Evolutionary conservation across 1,140 invertebrate species (phyloP), one percentile per base, ranked within the genome.

Genomic region (Pogonomyrmex californicus): DNA sequence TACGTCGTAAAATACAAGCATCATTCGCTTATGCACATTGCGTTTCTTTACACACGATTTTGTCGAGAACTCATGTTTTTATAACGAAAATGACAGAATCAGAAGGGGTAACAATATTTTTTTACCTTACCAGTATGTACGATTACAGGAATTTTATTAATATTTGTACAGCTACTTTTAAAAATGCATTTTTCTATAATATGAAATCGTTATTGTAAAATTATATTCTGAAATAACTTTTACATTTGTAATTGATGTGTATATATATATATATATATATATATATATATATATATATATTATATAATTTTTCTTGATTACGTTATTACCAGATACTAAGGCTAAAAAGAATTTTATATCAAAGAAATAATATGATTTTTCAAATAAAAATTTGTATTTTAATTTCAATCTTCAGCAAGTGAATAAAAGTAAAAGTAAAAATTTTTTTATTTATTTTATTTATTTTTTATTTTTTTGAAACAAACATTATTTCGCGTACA

Each of bases 1-100:
- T 33, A 30, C 6, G 10, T n/a, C 30, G 65, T 66, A 33, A 81
- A 81, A 81, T 66, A 66, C 47, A 54, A 56, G 23, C 17, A 68
- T 54, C 33, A 38, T 65, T 66, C 12, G 14, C 12, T 79, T 66
- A 47, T 47, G 54, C 9, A 4, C n/a, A 1, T 41, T 56, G 14
- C 51, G 12, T 62, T 30, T 1, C 12, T 63, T 78, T 36, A 47
- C 23, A 60, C 2, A 12, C 6, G 17, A 33, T 60, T 76, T 76
- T 47, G 4, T 1, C 6, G 6, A 17, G 10, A 65, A 33, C 7
- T 76, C 23, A 62, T 62, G 33, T 63, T 62, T 60, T 77, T 44
- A 47, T 23, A 77, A 77, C 41, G 2, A 58, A 47, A 17, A 77
- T 63, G 9, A 33, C 6, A 36, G 36, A 63, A 58, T 30, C 36